Evolutionary conservation across 2,888 invertebrate genomes (phyloP).

Genomic region (Tortrix viridana): DNA sequence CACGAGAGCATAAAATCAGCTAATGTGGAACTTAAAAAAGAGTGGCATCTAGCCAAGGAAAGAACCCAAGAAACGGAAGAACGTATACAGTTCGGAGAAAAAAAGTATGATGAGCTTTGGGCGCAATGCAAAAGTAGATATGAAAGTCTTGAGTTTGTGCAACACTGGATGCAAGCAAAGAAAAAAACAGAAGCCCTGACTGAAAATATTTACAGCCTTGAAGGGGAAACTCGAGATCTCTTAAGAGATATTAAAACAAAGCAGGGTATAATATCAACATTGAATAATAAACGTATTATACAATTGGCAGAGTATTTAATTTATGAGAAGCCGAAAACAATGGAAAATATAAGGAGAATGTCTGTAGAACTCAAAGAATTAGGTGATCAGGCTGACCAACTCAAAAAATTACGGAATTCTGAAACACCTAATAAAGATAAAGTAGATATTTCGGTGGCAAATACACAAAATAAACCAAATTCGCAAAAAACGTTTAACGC

Average conservation of each 20-base stretch:
- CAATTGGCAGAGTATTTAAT: constrained; percentile 63
- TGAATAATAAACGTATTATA: constrained; percentile 56
- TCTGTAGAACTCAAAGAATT: constrained; percentile 47
- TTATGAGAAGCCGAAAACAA: constrained; percentile 53
- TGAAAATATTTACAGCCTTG: constrained; percentile 49
- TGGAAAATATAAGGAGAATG: constrained; percentile 52
- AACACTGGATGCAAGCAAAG: constrained; percentile 53
- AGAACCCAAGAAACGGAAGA: constrained; percentile 53
- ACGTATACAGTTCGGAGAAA: constrained; percentile 55
- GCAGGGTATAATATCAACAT: constrained; percentile 44
- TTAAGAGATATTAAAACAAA: constrained; percentile 52
- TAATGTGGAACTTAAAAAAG: constrained; percentile 66
- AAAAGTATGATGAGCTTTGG: constrained; percentile 70
- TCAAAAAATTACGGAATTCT: constrained; percentile 33
- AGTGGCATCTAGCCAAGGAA: constrained; percentile 59
- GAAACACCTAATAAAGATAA: constrained; percentile 3
- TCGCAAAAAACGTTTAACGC: constrained; percentile 35
- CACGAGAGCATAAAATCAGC: constrained; percentile 60
- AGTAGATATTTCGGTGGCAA: constrained; percentile 8
- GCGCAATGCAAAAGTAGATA: constrained; percentile 58
- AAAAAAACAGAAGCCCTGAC: constrained; percentile 49
- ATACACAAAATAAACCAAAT: constrained; percentile 10
- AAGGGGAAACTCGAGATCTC: constrained; percentile 50
- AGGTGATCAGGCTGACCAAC: constrained; percentile 46
- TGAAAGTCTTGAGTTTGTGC: constrained; percentile 67